Evolutionary conservation across 2,888 invertebrate species (phyloP), one percentile per base, ranked within the genome.

Genomic region (Smittia sp.): DNA sequence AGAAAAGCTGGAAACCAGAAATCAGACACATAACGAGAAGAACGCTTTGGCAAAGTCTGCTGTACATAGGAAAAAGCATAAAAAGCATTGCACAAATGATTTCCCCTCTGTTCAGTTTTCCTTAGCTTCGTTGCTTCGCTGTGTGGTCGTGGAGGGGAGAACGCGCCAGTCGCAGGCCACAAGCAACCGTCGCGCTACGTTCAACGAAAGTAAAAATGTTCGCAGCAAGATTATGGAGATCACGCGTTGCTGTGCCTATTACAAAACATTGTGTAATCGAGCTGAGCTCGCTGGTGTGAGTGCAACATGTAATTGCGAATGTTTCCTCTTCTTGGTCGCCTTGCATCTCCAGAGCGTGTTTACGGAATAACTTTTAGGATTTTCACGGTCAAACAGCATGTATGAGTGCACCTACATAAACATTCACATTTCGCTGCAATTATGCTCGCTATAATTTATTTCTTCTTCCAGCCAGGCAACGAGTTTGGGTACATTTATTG

Each of bases 311-410:
- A 11, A 20, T 13, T 24, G 63, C 25, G 24, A 15, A n/a, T 6
- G 15, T 65, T 11, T 63, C 25, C 15, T 46, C 15, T 46, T 46
- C 46, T 2, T 46, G 11, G 15, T 38, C 38, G 6, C 38, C 46
- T 15, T 46, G 46, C 46, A 32, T 15, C 15, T 65, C 25, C 65
- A 32, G 18, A 11, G 32, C 25, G 1, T 1, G 25, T 25, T 24
- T 63, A 58, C 32, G 32, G 11, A 65, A 65, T 58, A 58, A 58
- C 22, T 18, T 58, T 63, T 3, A 63, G 63, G n/a, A 22, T 66
- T 69, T 69, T 69, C 69, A 69, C 69, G 69, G 69, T 69, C 69
- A 69, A 69, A 69, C 52, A 52, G 18, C 54, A 54, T 69, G 69
- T 54, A 54, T 52, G 32, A 27, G 69, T 52, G 69, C 69, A 69